These are phyloP conservation scores for Hylomyscus alleni DNA, from an alignment of 2,797 vertebrate genomes.

Conservation along the genomic window DNA sequence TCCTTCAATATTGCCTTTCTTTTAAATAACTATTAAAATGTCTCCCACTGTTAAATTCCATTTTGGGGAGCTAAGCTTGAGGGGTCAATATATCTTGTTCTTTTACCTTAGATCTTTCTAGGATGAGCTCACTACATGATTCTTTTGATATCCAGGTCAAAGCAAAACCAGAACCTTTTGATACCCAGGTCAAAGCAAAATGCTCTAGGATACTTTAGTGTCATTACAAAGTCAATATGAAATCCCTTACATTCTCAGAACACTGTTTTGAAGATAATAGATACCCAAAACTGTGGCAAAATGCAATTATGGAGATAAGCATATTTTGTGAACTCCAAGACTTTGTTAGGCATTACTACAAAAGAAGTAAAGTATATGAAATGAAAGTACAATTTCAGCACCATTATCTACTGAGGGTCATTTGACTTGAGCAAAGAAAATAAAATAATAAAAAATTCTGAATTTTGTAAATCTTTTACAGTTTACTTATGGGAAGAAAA, in stretches of 20 bases:
- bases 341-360: background rate
- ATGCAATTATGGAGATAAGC: background rate
- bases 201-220: background rate
- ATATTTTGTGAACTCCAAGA: constrained; percentile 28
- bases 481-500: background rate
- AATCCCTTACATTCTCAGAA: background rate
- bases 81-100: background rate
- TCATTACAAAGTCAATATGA: background rate
- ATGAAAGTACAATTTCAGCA: background rate
- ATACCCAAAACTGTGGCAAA: background rate
- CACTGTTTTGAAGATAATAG: background rate
- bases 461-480: background rate
- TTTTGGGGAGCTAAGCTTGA: background rate
- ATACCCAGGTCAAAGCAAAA: background rate
- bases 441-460: background rate
- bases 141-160: background rate
- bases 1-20: background rate
- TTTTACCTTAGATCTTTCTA: background rate
- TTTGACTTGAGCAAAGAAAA: constrained; percentile 31
- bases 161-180: background rate
- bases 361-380: background rate
- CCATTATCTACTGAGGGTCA: background rate
- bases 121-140: background rate
- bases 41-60: background rate
- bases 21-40: too few species aligned